phyloP scores from a whole-genome alignment of 2,888 invertebrate genomes.

The Oasisia sp. region DNA sequence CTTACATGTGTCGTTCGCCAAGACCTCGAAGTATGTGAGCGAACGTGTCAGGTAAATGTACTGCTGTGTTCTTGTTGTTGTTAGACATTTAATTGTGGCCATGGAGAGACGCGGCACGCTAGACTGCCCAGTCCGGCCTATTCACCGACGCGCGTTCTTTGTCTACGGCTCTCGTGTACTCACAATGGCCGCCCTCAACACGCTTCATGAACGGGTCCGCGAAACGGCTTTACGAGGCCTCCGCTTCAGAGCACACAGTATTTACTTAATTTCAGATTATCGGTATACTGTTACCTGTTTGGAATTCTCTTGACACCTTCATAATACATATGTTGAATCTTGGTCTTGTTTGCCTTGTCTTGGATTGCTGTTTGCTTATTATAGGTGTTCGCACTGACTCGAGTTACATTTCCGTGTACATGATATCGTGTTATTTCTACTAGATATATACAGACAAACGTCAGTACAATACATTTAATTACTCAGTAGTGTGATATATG shows the following conservation, averaged over 20 bases:
- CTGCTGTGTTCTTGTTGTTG: background rate
- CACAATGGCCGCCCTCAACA: background rate
- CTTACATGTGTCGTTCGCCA: background rate
- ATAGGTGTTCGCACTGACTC: too few species aligned
- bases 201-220: background rate
- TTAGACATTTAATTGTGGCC: background rate
- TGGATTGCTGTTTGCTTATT: too few species aligned
- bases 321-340: background rate
- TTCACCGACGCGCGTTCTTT: background rate
- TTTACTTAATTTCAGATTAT: slow-evolving; percentile 3
- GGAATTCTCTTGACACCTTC: background rate
- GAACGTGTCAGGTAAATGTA: background rate
- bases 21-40: background rate
- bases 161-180: background rate
- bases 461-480: too few species aligned
- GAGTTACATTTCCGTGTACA: too few species aligned
- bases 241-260: background rate
- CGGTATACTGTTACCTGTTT: slow-evolving; percentile 8
- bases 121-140: background rate
- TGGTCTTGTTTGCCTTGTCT: too few species aligned
- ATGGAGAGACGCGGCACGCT: background rate
- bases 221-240: background rate
- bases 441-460: too few species aligned
- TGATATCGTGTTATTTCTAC: too few species aligned
- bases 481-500: too few species aligned